Base-by-base conservation (phyloP, 2,113 vertebrate species). In the Ariopsis seemanni region DNA sequence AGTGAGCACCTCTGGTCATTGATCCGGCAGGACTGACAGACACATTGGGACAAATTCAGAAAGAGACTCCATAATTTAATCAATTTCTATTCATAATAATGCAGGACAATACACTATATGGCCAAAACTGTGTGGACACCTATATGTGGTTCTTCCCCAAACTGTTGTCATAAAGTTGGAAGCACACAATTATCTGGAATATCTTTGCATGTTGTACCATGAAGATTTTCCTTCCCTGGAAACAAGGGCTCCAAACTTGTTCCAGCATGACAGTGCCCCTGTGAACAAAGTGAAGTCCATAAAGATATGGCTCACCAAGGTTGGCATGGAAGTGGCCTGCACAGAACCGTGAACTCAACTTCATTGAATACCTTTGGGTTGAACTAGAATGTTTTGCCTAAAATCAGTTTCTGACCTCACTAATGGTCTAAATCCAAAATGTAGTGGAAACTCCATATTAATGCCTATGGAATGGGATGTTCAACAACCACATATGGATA, bases 1-100 rank as follows among this genome's bases (percentile, higher is more conserved):
- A 96, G 95, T 0, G 95, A 95, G 20, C 97, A 97, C 90, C 97
- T 95, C 94, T 97, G 97, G 90, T 97, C 97, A 0, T 97, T 96
- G 0, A 97, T 96, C 87, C 97, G 93, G 89, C 96, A 96, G 50
- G 96, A 96, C 97, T 97, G 92, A 25, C 50, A 34, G 79, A 72
- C 52, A 79, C 34, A 81, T 3, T 0, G 71, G 81, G 91, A 92
- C 90, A 92, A 60, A 62, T 30, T 82, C 20, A 52, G 8, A 60
- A 58, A 82, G 34, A 57, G 17, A 63, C n/a, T 86, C 65, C 7
- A 62, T 42, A 34, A 34, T 55, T 67, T 7, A 17, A 1, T 57
- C 7, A 63, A 34, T 79, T 74, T 57, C 10, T 75, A 25, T 60
- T n/a, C 14, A 27, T 85, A 52, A 34, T 8, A 22, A 34, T 57